These are phyloP conservation scores for Lucilia cuprina DNA, from an alignment of 1,140 invertebrate genomes.

Conservation along the genomic window DNA sequence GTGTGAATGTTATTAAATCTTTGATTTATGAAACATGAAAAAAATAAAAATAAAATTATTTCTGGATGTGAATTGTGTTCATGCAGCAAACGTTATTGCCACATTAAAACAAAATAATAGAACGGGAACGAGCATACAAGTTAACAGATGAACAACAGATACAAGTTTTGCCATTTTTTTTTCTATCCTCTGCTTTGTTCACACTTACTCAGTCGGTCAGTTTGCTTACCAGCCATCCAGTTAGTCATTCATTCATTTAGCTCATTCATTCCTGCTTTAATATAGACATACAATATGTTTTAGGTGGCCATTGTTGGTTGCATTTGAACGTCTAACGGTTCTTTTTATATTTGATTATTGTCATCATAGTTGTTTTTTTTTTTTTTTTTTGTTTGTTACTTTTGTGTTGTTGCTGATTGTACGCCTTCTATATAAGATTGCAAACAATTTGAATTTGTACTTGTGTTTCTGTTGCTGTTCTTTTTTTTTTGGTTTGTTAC, in stretches of 20 bases:
- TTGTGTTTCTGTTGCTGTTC: neutral
- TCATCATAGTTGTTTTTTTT: neutral
- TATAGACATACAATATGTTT: neutral
- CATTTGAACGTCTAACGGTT: neutral
- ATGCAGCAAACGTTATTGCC: neutral
- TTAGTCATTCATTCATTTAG: neutral
- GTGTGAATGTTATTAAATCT: neutral
- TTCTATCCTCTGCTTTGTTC: neutral
- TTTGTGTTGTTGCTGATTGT: neutral
- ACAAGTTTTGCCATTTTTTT: neutral
- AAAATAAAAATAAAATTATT: neutral
- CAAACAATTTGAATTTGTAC: neutral
- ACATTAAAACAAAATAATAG: neutral
- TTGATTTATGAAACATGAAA: neutral
- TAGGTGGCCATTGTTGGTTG: neutral
- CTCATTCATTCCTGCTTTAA: neutral
- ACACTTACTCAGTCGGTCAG: neutral
- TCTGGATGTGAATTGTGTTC: neutral
- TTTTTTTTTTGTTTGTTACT: no score
- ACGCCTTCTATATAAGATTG: constrained; percentile 5
- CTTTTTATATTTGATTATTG: neutral
- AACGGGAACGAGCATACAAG: neutral
- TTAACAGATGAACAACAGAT: neutral
- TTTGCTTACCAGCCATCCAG: neutral
- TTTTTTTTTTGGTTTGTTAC: neutral